Base-by-base conservation (phyloP, 1,140 invertebrate genomes). In the Saccostrea echinata region DNA sequence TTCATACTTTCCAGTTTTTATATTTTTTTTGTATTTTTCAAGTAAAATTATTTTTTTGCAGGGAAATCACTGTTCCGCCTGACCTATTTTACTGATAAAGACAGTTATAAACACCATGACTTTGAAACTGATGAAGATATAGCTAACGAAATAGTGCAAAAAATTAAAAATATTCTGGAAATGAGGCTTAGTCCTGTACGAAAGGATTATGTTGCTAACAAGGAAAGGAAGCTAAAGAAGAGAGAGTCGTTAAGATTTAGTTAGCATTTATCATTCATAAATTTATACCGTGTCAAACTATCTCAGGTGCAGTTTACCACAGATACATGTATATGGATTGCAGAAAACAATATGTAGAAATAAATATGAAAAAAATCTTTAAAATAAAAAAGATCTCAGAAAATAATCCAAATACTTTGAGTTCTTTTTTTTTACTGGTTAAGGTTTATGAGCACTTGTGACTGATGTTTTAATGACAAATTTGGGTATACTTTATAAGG, bases 111-210 rank as follows among this genome's bases (percentile, higher is more conserved):
- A 94, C 96, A 97, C 93, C 97, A 98, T 87, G 97, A 98, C 93
- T 98, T 98, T 93, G 98, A 98, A 95, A 96, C 97, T 30, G 97
- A 98, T 88, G 95, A 96, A 21, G 95, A 95, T 13, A 96, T 96
- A 1, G 97, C 97, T 12, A 96, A 97, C 91, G 97, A 97, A 94
- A 98, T 98, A 51, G 97, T 98, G 4, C 96, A 97, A 86, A 98
- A 98, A 96, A 96, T 98, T 2, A 98, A 97, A 94, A 96, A 97
- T 86, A 98, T 98, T 88, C 93, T 99, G 85, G 97, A 98, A 91
- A 95, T 98, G 88, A 95, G 97, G 87, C 97, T 97, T 33, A 98
- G 97, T 94, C 95, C 96, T 8, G 96, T 97, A 76, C 95, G 97
- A 55, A 97, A 97, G 91, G 97, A 98, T 93, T 98, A 97, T 92